Percentiles rank a stretch among this genome's conserved stretches.
These are phyloP conservation scores for Chaetorhynchus papuensis DNA, from an alignment of 2,113 vertebrate species.

Conservation along the genomic window DNA sequence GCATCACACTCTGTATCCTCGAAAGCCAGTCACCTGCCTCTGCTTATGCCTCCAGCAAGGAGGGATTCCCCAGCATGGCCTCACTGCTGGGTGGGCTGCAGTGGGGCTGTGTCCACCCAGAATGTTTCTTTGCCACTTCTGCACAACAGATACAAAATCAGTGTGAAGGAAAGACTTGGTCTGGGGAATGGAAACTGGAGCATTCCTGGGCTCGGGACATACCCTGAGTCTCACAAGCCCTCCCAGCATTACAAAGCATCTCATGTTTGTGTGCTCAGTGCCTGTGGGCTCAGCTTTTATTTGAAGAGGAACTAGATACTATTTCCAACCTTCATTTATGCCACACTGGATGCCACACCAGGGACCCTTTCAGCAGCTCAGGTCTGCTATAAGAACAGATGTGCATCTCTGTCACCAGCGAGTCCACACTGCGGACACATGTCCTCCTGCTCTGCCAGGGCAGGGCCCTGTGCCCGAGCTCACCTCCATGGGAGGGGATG, in stretches of 20 bases:
- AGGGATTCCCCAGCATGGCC: fast-evolving
- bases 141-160: not conserved
- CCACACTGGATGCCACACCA: not conserved
- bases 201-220: not conserved
- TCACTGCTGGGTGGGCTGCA: not conserved
- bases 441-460: not conserved
- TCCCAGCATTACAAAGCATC: not conserved
- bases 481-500: fast-evolving
- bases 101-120: not conserved
- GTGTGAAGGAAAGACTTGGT: not conserved
- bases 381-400: not conserved
- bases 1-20: not conserved
- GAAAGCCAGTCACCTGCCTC: not conserved
- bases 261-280: not conserved
- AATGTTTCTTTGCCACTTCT: not conserved
- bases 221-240: not conserved
- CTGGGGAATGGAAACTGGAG: not conserved
- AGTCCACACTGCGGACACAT: fast-evolving
- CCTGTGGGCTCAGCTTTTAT: not conserved
- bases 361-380: not conserved
- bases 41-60: not conserved
- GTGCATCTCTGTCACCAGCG: fast-evolving
- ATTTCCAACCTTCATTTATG: not conserved
- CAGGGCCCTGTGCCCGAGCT: fast-evolving
- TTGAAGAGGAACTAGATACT: not conserved